These are phyloP conservation scores for Brachyrhaphis roseni DNA, from an alignment of 2,797 vertebrate genomes.

Conservation along the genomic window DNA sequence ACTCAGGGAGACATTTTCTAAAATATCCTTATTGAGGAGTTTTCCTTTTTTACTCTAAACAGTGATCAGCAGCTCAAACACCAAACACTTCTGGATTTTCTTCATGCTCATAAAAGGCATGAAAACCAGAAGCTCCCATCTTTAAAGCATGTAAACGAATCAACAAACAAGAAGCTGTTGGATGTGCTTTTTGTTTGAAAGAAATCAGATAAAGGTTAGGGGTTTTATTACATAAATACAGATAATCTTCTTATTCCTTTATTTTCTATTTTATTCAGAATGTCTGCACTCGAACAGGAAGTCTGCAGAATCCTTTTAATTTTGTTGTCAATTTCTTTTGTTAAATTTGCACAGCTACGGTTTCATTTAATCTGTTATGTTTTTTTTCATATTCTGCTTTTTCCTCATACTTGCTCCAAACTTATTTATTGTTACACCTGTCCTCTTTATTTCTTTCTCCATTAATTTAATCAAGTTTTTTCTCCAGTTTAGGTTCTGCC, in stretches of 20 bases:
- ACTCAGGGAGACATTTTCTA: neutral
- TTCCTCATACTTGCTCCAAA: neutral
- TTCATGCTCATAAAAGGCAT: neutral
- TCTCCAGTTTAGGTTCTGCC: neutral
- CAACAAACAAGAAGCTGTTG: neutral
- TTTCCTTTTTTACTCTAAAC: neutral
- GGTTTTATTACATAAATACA: neutral
- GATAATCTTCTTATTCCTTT: neutral
- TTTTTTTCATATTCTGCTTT: too few species aligned
- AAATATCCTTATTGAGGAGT: neutral
- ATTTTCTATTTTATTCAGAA: neutral
- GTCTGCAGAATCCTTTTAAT: neutral
- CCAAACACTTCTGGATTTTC: neutral
- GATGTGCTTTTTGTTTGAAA: neutral
- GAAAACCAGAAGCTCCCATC: neutral
- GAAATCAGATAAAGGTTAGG: neutral
- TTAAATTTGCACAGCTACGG: neutral
- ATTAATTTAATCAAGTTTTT: neutral
- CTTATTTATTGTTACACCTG: neutral
- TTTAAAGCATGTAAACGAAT: neutral
- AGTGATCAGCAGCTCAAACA: neutral
- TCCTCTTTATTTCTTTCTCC: neutral
- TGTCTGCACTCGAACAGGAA: neutral
- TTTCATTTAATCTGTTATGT: neutral
- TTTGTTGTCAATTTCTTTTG: neutral